Evolutionary conservation across 1,140 invertebrate genomes (phyloP).

Genomic region (Megalonaias nervosa): DNA sequence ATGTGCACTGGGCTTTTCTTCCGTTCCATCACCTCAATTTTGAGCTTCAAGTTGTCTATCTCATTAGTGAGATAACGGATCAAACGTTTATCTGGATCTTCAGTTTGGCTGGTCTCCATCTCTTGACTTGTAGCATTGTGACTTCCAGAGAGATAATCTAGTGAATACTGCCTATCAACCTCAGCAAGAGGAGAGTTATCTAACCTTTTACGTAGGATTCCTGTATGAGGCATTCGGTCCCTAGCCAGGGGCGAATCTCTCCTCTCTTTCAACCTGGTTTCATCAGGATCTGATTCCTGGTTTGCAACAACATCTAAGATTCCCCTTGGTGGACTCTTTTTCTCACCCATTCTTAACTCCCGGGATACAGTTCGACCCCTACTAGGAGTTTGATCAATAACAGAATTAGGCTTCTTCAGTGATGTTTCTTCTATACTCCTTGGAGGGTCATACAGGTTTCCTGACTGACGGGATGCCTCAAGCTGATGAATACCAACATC

Average conservation of each 20-base stretch:
- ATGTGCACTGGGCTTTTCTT: constrained; percentile 17
- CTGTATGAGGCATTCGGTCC: too few relatives aligned
- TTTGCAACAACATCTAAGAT: constrained; percentile 32
- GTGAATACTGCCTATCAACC: too few relatives aligned
- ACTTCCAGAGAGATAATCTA: too few relatives aligned
- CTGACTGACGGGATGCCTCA: constrained; percentile 1
- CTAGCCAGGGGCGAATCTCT: too few relatives aligned
- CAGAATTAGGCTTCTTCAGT: too few relatives aligned
- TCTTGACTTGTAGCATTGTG: too few relatives aligned
- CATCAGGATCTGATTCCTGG: constrained; percentile 17
- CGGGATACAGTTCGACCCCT: constrained; percentile 8
- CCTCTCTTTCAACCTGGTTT: constrained; percentile 25
- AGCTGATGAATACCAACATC: constrained; percentile 34
- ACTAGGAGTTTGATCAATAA: too few relatives aligned
- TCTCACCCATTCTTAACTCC: constrained; percentile 22
- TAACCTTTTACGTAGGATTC: too few relatives aligned
- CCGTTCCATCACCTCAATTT: constrained; percentile 48
- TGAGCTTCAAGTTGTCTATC: constrained; percentile 52
- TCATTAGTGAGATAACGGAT: constrained; percentile 47
- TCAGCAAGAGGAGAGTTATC: too few relatives aligned
- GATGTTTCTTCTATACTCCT: too few relatives aligned
- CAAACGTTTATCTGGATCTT: constrained; percentile 34
- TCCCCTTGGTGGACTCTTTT: constrained; percentile 31
- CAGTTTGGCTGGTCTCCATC: too few relatives aligned
- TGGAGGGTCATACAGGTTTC: too few relatives aligned